Conservation (phyloP, 2,113 vertebrate species). For the Thryonomys swinderianus region DNA sequence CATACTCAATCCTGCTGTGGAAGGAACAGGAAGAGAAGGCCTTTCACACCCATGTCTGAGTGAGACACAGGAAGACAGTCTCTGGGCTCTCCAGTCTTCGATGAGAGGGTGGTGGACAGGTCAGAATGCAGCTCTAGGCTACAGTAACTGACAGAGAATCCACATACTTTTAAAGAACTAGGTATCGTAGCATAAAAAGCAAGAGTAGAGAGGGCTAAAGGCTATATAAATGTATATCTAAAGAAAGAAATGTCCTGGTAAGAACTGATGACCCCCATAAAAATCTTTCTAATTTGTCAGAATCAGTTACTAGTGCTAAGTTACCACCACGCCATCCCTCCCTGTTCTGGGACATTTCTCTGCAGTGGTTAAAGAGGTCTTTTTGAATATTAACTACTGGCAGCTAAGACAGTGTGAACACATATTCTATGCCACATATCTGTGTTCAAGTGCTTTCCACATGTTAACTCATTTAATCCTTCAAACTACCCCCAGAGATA, state of each 20-base stretch:
- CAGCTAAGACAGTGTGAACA: background rate
- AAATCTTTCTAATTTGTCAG: background rate
- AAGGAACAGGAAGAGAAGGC: background rate
- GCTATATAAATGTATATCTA: background rate
- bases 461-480: background rate
- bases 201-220: background rate
- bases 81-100: background rate
- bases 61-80: background rate
- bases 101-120: background rate
- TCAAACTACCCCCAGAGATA: background rate
- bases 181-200: background rate
- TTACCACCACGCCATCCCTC: background rate
- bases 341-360: conserved; percentile 11
- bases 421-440: background rate
- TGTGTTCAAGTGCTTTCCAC: background rate
- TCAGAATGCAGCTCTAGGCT: background rate
- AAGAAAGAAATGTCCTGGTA: conserved; percentile 2
- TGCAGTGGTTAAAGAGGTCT: background rate
- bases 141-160: background rate
- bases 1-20: background rate
- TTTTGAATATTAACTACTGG: background rate
- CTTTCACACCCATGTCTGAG: background rate
- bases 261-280: background rate
- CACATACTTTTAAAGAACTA: conserved; percentile 28
- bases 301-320: background rate